Percentiles rank a stretch among this genome's conserved stretches.
These are phyloP conservation scores for Tragelaphus buxtoni DNA, from an alignment of 2,113 vertebrate species.

Conservation along the genomic window DNA sequence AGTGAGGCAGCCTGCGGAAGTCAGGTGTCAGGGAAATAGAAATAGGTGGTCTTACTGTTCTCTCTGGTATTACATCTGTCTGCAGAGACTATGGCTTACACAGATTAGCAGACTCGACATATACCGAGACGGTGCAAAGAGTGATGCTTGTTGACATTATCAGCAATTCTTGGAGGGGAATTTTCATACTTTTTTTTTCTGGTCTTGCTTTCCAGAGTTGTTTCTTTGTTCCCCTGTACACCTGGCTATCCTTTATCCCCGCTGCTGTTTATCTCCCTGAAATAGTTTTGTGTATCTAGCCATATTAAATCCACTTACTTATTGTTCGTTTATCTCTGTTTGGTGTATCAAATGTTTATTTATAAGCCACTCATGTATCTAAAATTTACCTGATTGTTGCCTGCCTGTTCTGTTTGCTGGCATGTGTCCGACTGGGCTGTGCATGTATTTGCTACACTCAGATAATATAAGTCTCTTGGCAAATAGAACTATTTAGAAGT, in stretches of 20 bases:
- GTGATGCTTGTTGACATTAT: conserved; percentile 79
- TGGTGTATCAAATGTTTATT: conserved; percentile 73
- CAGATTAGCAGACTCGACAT: conserved; percentile 79
- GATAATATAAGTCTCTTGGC: conserved; percentile 48
- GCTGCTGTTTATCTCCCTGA: conserved; percentile 69
- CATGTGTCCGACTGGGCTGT: not conserved
- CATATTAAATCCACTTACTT: conserved; percentile 68
- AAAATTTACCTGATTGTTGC: conserved; percentile 50
- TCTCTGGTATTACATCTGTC: conserved; percentile 77
- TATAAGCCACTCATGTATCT: conserved; percentile 65
- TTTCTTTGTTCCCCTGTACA: conserved; percentile 70
- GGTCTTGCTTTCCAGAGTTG: conserved; percentile 67
- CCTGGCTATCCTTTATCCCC: conserved; percentile 56
- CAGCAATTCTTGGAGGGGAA: conserved; percentile 78
- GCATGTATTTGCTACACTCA: not conserved
- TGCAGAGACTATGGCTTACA: conserved; percentile 79
- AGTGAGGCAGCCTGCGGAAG: conserved; percentile 67
- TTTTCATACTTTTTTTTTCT: conserved; percentile 56
- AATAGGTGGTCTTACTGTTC: conserved; percentile 79
- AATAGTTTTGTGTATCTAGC: conserved; percentile 73
- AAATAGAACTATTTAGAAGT: conserved; percentile 36
- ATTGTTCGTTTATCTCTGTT: conserved; percentile 62
- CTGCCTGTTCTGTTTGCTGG: conserved; percentile 42
- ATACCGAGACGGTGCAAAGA: conserved; percentile 63
- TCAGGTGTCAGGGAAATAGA: conserved; percentile 77